Evolutionary conservation across 2,113 vertebrate genomes (phyloP).

Genomic region (Spermophilus dauricus): DNA sequence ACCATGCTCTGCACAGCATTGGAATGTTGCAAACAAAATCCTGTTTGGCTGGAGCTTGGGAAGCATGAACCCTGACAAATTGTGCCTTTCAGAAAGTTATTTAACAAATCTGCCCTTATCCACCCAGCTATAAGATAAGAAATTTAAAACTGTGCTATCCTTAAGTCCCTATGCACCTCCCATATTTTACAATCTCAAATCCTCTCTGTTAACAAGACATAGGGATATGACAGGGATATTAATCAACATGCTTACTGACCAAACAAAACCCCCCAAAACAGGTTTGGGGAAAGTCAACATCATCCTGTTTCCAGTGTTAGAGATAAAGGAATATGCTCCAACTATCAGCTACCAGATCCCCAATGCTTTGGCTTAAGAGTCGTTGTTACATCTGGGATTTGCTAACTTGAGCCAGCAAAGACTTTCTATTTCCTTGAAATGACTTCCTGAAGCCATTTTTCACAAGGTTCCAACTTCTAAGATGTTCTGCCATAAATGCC

Average conservation of each 20-base stretch:
- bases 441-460: constrained; percentile 82
- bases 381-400: constrained; percentile 71
- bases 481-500: constrained; percentile 75
- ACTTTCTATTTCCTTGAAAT: constrained; percentile 79
- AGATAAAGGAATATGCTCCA: constrained; percentile 41
- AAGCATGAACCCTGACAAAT: neutral
- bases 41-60: too few species aligned
- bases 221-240: neutral
- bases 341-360: constrained; percentile 51
- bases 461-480: constrained; percentile 74
- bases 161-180: neutral
- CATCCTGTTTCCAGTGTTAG: neutral
- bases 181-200: neutral
- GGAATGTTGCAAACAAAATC: neutral
- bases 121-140: neutral
- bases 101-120: neutral
- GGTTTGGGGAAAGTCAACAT: neutral
- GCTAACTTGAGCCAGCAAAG: constrained; percentile 76
- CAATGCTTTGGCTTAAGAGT: constrained; percentile 57
- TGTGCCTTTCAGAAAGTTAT: neutral
- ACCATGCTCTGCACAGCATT: neutral
- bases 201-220: neutral
- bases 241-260: neutral
- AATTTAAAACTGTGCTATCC: neutral
- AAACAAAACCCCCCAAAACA: constrained; percentile 34